Evolutionary conservation across 2,113 vertebrate species (phyloP).

Genomic region (Petrocephalus zakoni): DNA sequence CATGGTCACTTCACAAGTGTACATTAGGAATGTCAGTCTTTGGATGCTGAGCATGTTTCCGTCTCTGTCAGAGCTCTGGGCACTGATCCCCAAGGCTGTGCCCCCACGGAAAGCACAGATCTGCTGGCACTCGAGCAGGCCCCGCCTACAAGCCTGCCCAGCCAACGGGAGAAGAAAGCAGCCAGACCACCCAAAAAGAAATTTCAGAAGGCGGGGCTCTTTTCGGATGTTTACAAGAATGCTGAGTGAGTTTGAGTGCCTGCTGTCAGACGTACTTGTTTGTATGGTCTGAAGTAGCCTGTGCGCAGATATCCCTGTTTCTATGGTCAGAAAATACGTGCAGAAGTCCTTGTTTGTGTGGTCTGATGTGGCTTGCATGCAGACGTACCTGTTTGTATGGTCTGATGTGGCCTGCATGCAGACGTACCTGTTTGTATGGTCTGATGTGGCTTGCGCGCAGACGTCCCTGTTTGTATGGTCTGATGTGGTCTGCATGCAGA

Average conservation of each 20-base stretch:
- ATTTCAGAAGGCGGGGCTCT: conserved; percentile 91
- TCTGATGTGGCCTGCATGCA: no score
- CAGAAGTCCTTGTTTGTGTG: no score
- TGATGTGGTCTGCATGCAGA: no score
- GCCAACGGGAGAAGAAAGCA: conserved; percentile 73
- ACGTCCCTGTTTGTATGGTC: no score
- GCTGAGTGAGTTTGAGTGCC: neutral
- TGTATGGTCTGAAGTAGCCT: neutral
- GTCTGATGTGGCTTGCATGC: no score
- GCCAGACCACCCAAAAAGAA: conserved; percentile 80
- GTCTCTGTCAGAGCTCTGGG: conserved; percentile 67
- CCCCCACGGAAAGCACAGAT: conserved; percentile 53
- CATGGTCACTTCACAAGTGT: neutral
- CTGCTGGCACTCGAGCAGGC: conserved; percentile 51
- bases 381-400: no score
- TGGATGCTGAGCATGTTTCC: conserved; percentile 27
- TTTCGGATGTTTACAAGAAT: conserved; percentile 94
- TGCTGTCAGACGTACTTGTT: neutral
- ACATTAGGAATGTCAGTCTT: neutral
- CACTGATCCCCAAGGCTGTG: conserved; percentile 51
- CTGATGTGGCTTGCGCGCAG: no score
- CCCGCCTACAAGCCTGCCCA: conserved; percentile 51
- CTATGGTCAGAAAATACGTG: neutral
- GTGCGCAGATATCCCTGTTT: neutral
- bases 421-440: no score